Conservation (phyloP, 1,140 invertebrate genomes). For the Aphaenogaster rudis region DNA sequence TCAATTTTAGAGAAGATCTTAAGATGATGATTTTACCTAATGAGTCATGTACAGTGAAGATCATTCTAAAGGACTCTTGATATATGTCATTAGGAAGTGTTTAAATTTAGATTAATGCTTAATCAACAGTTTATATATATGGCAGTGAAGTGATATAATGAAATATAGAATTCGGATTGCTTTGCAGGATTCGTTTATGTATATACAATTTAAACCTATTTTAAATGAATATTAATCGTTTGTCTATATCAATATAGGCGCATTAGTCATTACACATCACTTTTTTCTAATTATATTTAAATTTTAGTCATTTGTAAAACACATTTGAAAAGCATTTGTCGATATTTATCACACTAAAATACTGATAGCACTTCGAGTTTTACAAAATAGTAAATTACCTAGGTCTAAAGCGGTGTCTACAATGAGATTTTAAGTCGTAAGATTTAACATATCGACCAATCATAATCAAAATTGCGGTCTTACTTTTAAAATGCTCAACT, state of each 20-base stretch:
- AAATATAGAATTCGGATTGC: neutral
- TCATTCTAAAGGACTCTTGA: neutral
- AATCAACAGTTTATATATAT: slow-evolving; percentile 5
- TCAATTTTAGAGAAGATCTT: neutral
- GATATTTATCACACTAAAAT: slow-evolving; percentile 9
- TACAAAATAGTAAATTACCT: neutral
- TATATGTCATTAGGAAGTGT: neutral
- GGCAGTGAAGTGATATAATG: neutral
- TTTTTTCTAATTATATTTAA: neutral
- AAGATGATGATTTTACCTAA: neutral
- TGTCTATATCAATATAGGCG: neutral
- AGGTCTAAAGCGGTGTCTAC: neutral
- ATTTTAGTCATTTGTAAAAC: neutral
- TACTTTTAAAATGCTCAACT: no score
- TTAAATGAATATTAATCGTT: slow-evolving; percentile 19
- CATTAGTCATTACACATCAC: neutral
- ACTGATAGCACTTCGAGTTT: neutral
- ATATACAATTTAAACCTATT: neutral
- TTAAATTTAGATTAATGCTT: neutral
- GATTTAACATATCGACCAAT: no score
- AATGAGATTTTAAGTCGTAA: no score
- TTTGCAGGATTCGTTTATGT: neutral
- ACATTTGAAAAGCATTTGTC: slow-evolving; percentile 8
- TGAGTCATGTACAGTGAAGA: neutral
- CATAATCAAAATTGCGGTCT: no score